Evolutionary conservation across 2,797 vertebrate species (phyloP).

Genomic region (Danionella dracula): DNA sequence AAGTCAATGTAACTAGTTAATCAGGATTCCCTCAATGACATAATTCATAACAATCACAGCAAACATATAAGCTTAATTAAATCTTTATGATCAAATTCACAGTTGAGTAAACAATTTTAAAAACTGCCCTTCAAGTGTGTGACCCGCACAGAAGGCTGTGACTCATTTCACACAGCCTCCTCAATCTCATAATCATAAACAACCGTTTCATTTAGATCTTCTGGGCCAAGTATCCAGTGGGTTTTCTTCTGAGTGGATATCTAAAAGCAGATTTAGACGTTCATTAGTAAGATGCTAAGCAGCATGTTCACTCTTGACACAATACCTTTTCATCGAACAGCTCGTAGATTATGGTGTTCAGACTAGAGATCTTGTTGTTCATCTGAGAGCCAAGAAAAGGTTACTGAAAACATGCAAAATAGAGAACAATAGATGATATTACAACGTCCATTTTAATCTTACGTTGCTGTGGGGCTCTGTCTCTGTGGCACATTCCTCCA

Average conservation of each 20-base stretch:
- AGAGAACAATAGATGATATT: neutral
- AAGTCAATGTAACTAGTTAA: too few relatives aligned
- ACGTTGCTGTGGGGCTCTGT: neutral
- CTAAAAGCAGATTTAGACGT: neutral
- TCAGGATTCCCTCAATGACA: too few relatives aligned
- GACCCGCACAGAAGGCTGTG: too few relatives aligned
- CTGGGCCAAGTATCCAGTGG: slow-evolving; percentile 49
- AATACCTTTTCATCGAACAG: slow-evolving; percentile 47
- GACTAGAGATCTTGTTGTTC: neutral
- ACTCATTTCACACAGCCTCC: neutral
- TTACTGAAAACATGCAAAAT: neutral
- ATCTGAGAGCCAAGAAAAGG: neutral
- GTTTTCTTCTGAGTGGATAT: slow-evolving; percentile 49
- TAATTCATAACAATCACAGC: too few relatives aligned
- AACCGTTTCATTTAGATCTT: slow-evolving; percentile 47
- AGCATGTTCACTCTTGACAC: neutral
- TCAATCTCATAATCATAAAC: slow-evolving; percentile 17
- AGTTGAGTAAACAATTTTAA: too few relatives aligned
- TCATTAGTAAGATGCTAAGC: too few relatives aligned
- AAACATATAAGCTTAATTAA: too few relatives aligned
- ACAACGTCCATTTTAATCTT: neutral
- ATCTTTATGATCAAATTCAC: too few relatives aligned
- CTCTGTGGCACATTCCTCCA: neutral
- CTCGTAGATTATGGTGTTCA: slow-evolving; percentile 22
- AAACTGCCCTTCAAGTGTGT: too few relatives aligned